Conservation (phyloP, 2,888 invertebrate genomes). For the Cephus pulcher region DNA sequence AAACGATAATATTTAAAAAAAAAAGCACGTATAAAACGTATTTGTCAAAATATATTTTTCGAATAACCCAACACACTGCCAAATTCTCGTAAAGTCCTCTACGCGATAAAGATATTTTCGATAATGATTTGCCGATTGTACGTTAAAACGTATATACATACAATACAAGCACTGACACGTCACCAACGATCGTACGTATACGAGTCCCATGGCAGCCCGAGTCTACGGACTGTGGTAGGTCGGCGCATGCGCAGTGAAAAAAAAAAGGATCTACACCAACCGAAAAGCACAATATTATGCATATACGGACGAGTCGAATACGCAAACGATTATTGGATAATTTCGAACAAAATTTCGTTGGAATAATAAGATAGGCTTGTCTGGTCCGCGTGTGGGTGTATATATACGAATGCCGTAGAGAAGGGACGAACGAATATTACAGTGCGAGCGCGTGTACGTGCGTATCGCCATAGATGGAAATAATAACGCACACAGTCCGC, state of each 20-base stretch:
- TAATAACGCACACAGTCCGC: background rate
- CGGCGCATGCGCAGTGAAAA: background rate
- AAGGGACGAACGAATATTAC: background rate
- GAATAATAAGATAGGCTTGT: slow-evolving; percentile 9
- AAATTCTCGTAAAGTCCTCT: background rate
- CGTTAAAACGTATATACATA: slow-evolving; percentile 5
- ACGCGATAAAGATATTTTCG: background rate
- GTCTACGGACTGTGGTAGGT: background rate
- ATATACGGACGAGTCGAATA: slow-evolving; percentile 17
- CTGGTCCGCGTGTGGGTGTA: no score
- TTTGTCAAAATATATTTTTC: background rate
- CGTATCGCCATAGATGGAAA: background rate
- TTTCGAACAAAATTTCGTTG: slow-evolving; percentile 24
- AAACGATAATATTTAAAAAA: background rate
- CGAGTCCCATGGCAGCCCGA: background rate
- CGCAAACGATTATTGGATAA: slow-evolving; percentile 35
- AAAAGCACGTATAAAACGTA: background rate
- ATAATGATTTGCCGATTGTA: background rate
- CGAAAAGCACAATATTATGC: background rate
- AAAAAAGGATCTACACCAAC: background rate
- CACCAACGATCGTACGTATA: background rate
- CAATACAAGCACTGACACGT: background rate
- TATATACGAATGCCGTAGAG: background rate
- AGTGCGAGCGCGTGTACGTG: background rate
- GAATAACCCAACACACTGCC: background rate